Evolutionary conservation across 2,113 vertebrate species (phyloP), one percentile per base, ranked within the genome.

Genomic region (Bufo gargarizans): DNA sequence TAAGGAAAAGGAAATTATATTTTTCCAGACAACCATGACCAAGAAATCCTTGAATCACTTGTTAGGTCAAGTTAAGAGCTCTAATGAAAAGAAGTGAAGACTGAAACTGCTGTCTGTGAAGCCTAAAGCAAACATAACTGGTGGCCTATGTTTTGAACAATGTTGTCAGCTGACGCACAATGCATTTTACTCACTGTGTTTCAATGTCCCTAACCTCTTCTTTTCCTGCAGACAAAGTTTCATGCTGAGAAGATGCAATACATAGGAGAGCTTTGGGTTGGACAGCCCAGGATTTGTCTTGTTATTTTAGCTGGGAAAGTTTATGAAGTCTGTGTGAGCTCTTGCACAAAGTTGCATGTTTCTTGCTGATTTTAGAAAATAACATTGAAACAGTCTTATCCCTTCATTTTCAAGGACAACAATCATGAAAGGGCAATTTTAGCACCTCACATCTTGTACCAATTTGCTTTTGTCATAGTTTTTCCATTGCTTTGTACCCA

Each of bases 261-360:
- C 16, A 16, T 82, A 58, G 72, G 56, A 88, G 19, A 20, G 53
- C 58, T 79, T n/a, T 58, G 20, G 58, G 59, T 22, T 22, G 45
- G 43, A 50, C 47, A n/a, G 58, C 82, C 50, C 49, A 72, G 82
- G 81, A 55, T 78, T 58, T 33, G 47, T 14, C 53, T 43, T 84
- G 87, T 89, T 89, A 47, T 89, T 89, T 47, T 84, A 89, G 87
- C 82, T 89, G 87, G 22, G 45, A 63, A 74, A 49, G 33, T 82
- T 87, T 82, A 87, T 67, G 53, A 19, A 65, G 77, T 50, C 55
- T 69, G 72, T 77, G 71, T 50, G 50, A 67, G 45, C 58, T 33
- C 45, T 71, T 45, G 13, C 20, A 61, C 43, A 76, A 77, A 77
- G 58, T 77, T 77, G 49, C 49, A 77, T 33, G 50, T 20, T 69